Percentiles rank a stretch among this genome's conserved stretches.
These are phyloP conservation scores for Chrysotoxum bicinctum DNA, from an alignment of 2,888 invertebrate species.

Conservation along the genomic window DNA sequence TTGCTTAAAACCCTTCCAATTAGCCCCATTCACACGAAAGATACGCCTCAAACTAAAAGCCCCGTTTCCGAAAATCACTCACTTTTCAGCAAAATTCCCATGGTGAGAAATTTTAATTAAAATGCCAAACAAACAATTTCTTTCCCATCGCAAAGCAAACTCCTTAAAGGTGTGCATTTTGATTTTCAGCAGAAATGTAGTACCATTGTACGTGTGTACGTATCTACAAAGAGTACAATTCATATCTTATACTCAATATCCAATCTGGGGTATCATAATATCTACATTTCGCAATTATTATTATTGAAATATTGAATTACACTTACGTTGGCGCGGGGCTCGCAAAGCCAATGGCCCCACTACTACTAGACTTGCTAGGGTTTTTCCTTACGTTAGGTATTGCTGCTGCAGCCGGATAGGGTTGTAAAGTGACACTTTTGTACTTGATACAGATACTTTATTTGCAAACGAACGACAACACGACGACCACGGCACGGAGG, in stretches of 20 bases:
- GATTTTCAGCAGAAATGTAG: slow-evolving; percentile 29
- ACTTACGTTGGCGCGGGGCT: slow-evolving; percentile 61
- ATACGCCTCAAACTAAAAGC: not conserved
- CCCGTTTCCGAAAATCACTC: slow-evolving; percentile 18
- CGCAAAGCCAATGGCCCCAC: slow-evolving; percentile 47
- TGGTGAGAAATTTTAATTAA: slow-evolving; percentile 2
- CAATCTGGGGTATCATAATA: slow-evolving; percentile 25
- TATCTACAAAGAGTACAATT: not conserved
- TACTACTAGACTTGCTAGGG: slow-evolving; percentile 1
- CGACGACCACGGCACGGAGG: not conserved
- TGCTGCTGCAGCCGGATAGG: slow-evolving; percentile 31
- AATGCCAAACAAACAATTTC: slow-evolving; percentile 17
- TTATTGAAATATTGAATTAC: slow-evolving; percentile 52
- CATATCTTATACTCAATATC: not conserved
- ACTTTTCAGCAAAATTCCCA: slow-evolving; percentile 17
- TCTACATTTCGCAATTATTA: slow-evolving; percentile 23
- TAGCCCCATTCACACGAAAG: not conserved
- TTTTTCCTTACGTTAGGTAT: slow-evolving; percentile 21
- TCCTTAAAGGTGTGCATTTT: not conserved
- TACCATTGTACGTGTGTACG: not conserved
- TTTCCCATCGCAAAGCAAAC: not conserved
- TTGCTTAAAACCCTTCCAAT: not conserved
- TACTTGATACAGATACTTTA: slow-evolving; percentile 32
- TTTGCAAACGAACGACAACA: slow-evolving; percentile 2
- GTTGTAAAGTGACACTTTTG: slow-evolving; percentile 43